Evolutionary conservation across 1,140 invertebrate genomes (phyloP).

Genomic region (Acromyrmex charruanus): DNA sequence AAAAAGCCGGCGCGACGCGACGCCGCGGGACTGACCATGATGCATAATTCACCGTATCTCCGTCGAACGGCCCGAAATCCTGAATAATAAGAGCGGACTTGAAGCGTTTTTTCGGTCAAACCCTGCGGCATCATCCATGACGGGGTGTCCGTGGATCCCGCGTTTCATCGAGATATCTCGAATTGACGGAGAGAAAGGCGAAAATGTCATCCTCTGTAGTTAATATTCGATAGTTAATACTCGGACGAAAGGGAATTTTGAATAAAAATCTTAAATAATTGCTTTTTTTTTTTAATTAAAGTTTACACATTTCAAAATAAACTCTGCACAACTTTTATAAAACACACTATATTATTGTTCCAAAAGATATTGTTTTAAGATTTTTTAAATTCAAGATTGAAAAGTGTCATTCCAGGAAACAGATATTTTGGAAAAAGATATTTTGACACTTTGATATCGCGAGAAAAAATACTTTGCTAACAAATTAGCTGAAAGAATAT

Average conservation of each 20-base stretch:
- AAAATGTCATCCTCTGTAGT: neutral
- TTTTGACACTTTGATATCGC: neutral
- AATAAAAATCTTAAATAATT: neutral
- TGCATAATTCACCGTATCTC: constrained; percentile 71
- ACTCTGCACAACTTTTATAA: neutral
- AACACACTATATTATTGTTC: neutral
- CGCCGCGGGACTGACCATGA: constrained; percentile 75
- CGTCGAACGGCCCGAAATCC: constrained; percentile 79
- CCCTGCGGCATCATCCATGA: neutral
- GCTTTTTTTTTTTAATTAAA: neutral
- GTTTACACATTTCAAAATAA: neutral
- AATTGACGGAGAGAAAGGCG: constrained; percentile 10
- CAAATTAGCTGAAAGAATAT: neutral
- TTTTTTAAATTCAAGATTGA: neutral
- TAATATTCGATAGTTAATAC: neutral
- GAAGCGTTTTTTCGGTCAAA: constrained; percentile 59
- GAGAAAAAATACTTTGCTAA: neutral
- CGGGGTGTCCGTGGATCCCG: constrained; percentile 14
- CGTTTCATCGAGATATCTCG: constrained; percentile 47
- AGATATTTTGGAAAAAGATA: neutral
- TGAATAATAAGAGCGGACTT: constrained; percentile 78
- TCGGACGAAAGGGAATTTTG: neutral
- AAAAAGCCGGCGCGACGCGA: constrained; percentile 66
- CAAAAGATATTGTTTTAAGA: neutral
- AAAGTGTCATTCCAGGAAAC: neutral